A percentile compares a stretch with the other conserved stretches of the same genome.
These are phyloP conservation scores for Pristionchus fissidentatus DNA, from an alignment of 2,888 invertebrate species.

Conservation along the genomic window DNA sequence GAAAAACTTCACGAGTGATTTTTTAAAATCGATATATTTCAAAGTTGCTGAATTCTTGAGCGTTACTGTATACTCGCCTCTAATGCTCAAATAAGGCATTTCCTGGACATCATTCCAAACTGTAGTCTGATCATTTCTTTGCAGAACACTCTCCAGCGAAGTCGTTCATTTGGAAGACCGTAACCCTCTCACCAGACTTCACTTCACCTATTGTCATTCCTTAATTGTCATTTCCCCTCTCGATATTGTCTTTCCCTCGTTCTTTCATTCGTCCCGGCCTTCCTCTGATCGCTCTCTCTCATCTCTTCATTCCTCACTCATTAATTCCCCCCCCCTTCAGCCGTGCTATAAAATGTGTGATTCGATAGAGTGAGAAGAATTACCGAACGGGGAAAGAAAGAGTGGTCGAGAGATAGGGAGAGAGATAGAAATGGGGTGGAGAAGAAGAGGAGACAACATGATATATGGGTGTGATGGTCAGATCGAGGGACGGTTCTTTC, in stretches of 20 bases:
- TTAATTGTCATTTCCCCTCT: not conserved
- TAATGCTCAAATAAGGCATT: no score
- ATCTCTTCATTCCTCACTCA: not conserved
- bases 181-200: not conserved
- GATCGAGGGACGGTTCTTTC: no score
- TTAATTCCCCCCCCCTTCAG: not conserved
- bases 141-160: conserved; percentile 41
- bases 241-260: not conserved
- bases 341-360: conserved; percentile 40
- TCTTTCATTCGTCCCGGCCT: not conserved
- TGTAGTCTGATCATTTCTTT: not conserved
- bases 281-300: not conserved
- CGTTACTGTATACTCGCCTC: no score
- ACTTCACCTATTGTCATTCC: not conserved
- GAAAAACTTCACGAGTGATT: not conserved
- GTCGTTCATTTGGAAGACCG: conserved; percentile 1
- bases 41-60: no score
- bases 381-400: not conserved
- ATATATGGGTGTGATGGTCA: conserved; percentile 37
- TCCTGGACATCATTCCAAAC: no score
- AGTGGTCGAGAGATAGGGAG: not conserved
- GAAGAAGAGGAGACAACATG: conserved; percentile 28
- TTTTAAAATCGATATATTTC: no score
- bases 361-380: conserved; percentile 38
- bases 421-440: no score